phyloP scores from a whole-genome alignment of 2,797 vertebrate genomes.

The Chanos chanos region DNA sequence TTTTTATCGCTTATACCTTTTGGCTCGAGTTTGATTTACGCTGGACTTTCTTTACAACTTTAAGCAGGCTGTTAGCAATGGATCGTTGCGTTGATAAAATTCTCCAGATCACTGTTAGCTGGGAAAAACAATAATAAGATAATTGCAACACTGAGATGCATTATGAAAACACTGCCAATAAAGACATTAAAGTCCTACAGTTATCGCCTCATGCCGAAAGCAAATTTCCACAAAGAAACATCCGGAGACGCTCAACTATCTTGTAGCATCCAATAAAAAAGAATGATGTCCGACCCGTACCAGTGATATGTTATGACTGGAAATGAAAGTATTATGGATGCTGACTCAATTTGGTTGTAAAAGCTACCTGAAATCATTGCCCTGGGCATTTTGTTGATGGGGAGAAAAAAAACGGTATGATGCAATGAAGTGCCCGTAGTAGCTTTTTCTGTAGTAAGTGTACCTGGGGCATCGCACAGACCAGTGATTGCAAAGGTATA shows the following conservation, averaged over 20 bases:
- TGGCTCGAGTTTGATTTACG: too few relatives aligned
- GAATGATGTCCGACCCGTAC: conserved; percentile 37
- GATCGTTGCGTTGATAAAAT: conserved; percentile 10
- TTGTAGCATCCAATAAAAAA: conserved; percentile 53
- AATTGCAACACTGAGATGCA: conserved; percentile 14
- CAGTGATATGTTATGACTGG: conserved; percentile 49
- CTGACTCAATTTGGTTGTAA: conserved; percentile 50
- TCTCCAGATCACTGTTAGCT: conserved; percentile 14
- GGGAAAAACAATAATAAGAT: conserved; percentile 12
- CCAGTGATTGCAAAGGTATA: neutral
- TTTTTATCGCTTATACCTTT: neutral
- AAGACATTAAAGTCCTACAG: conserved; percentile 7
- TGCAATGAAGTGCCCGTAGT: too few relatives aligned
- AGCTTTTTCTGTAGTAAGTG: conserved; percentile 5
- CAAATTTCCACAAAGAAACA: conserved; percentile 13
- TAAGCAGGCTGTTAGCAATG: conserved; percentile 2
- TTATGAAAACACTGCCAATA: conserved; percentile 16
- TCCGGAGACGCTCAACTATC: conserved; percentile 5
- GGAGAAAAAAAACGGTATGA: conserved; percentile 11
- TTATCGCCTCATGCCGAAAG: conserved; percentile 10
- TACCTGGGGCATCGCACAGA: too few relatives aligned
- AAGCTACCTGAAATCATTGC: conserved; percentile 46
- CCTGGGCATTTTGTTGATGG: conserved; percentile 17
- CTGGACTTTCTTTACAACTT: neutral
- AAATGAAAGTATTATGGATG: conserved; percentile 56